phyloP scores from a whole-genome alignment of 2,113 vertebrate species.

The Hemichromis elongatus region DNA sequence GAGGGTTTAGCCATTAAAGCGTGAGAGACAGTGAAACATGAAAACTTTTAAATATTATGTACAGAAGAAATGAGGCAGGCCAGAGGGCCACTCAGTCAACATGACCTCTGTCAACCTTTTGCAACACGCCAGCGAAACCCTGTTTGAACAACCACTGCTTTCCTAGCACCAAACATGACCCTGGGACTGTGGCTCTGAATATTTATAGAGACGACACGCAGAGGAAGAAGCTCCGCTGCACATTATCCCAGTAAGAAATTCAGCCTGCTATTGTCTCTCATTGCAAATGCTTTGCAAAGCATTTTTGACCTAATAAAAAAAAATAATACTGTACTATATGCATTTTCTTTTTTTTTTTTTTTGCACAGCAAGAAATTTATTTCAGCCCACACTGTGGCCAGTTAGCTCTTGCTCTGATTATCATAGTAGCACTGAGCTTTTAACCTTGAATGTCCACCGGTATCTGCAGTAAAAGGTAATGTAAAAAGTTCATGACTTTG shows the following conservation, averaged over 20 bases:
- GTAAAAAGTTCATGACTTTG: neutral
- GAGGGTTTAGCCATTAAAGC: neutral
- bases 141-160: conserved; percentile 36
- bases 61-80: conserved; percentile 7
- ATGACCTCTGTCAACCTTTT: conserved; percentile 23
- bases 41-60: neutral
- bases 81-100: conserved; percentile 17
- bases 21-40: neutral
- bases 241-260: conserved; percentile 53
- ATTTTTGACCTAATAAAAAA: conserved; percentile 33
- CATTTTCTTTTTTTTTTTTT: conserved; percentile 40
- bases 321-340: conserved; percentile 44
- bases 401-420: conserved; percentile 18
- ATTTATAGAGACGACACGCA: conserved; percentile 37
- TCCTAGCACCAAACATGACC: conserved; percentile 9
- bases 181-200: conserved; percentile 35
- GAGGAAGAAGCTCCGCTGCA: conserved; percentile 24
- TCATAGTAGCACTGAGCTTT: conserved; percentile 24
- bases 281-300: conserved; percentile 41
- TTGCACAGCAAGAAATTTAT: conserved; percentile 16
- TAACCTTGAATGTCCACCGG: conserved; percentile 31
- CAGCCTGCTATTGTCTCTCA: conserved; percentile 14
- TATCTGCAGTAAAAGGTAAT: neutral
- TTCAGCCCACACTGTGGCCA: neutral
- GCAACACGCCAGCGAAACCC: conserved; percentile 4